Evolutionary conservation across 2,888 invertebrate species (phyloP), one percentile per base, ranked within the genome.

Genomic region (Dicyrtomina minuta): DNA sequence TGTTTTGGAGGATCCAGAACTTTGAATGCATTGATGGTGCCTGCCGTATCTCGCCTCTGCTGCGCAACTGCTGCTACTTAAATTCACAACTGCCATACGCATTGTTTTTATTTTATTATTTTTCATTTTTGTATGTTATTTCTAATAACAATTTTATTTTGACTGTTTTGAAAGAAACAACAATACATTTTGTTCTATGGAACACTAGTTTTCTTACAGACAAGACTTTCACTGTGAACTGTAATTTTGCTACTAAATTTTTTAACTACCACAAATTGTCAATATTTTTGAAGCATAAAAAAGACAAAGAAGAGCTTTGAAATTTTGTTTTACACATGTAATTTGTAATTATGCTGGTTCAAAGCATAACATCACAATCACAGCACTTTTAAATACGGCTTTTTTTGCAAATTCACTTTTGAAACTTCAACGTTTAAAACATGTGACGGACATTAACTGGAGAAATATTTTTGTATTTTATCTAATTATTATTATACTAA

Each of bases 1-100:
- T 53, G 71, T 71, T 67, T 39, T 64, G 64, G 71, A 71, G 44
- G 70, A 65, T 26, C 65, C 55, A 65, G 68, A 68, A 62, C 68
- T 62, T 26, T 62, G 62, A 68, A 13, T 51, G 27, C 39, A 43
- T 22, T 61, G 33, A n/a, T 15, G 26, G 33, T 39, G 64, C 65
- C 65, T 65, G 41, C 64, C 55, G 65, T 43, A 65, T 56, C 44
- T n/a, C 56, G 53, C 65, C 64, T 64, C 53, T 51, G 61, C 22
- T 58, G 39, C 51, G 62, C 62, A 22, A 49, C 62, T 62, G 64
- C 49, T 27, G 33, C 62, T 46, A 64, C 26, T 49, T 49, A 27
- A 27, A 49, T 49, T 33, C 3, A 33, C 33, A 8, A 33, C 33
- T 22, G 13, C 44, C 12, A 61, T 24, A 2, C 49, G 27, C 46